Conservation (phyloP, 2,888 invertebrate species). For the Epinotia ramella region DNA sequence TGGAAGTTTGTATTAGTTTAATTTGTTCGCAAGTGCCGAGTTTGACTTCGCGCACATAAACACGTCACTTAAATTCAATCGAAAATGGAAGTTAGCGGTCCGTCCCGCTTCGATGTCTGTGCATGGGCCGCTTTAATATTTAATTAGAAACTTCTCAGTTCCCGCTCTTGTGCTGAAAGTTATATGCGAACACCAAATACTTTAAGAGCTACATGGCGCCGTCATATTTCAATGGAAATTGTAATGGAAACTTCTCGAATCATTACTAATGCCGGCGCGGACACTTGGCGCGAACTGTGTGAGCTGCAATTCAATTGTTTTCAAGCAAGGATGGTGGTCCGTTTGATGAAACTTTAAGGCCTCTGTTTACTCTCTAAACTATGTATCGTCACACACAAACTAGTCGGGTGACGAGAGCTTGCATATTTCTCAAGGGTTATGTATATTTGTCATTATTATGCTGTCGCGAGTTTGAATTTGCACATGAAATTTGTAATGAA, state of each 20-base stretch:
- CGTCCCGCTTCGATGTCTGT: slow-evolving; percentile 56
- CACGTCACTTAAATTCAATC: slow-evolving; percentile 26
- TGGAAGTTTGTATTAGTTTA: slow-evolving; percentile 24
- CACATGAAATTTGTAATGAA: not conserved
- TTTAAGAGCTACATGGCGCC: slow-evolving; percentile 60
- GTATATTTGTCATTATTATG: slow-evolving; percentile 16
- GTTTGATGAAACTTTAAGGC: slow-evolving; percentile 42
- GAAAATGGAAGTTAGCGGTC: slow-evolving; percentile 54
- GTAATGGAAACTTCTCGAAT: slow-evolving; percentile 43
- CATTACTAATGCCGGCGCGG: slow-evolving; percentile 42
- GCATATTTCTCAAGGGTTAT: slow-evolving; percentile 12
- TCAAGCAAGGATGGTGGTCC: slow-evolving; percentile 36
- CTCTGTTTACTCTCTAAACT: slow-evolving; percentile 36
- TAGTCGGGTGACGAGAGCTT: slow-evolving; percentile 1
- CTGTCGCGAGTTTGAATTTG: not conserved
- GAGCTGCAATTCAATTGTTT: slow-evolving; percentile 45
- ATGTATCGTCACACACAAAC: slow-evolving; percentile 23
- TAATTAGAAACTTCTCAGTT: slow-evolving; percentile 73
- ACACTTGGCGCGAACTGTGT: slow-evolving; percentile 41
- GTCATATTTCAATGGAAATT: slow-evolving; percentile 61
- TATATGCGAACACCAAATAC: slow-evolving; percentile 71
- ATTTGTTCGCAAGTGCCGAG: slow-evolving; percentile 17
- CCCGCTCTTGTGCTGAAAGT: slow-evolving; percentile 59
- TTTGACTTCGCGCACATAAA: slow-evolving; percentile 24
- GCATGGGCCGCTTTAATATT: slow-evolving; percentile 70